Evolutionary conservation across 2,888 invertebrate species (phyloP), one percentile per base, ranked within the genome.

Genomic region (Eueremaeus valkanovi): DNA sequence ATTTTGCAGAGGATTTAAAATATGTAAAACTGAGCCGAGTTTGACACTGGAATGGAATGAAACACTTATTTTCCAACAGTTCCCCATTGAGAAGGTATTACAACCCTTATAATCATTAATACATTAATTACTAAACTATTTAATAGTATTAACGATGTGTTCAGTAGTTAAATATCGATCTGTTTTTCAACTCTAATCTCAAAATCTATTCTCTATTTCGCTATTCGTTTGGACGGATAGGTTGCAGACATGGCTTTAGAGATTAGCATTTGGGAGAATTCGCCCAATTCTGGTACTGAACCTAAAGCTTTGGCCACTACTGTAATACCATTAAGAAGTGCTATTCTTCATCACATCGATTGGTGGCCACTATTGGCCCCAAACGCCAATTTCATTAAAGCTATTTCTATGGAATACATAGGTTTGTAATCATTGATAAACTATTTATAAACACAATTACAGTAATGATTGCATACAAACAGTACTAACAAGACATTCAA

Each of bases 21-120:
- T 93, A 0, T 92, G 90, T 82, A 90, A 93, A 21, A 92, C 93
- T 0, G 92, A 92, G 75, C 91, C 92, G 18, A 90, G 92, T 0
- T 91, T 90, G 82, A 92, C 91, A 83, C 94, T 95, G 1, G 91
- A 93, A 74, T 95, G 94, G 95, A 94, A 95, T 83, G 92, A 93
- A 24, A 94, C 93, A 27, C 86, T 94, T 40, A 90, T 90, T 76
- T 93, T 94, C 82, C 87, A 90, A 1, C 90, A 90, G 49, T 77
- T 78, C 70, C 76, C 78, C 6, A 42, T 76, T 9, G 77, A 78
- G 36, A 75, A 75, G 76, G 78, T 78, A 73, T 68, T n/a, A n/a
- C n/a, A n/a, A n/a, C n/a, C 29, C n/a, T 3, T 1, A 66, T 29
- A 3, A 13, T 66, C n/a, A 11, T 55, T 8, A 55, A 55, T 55